phyloP scores from a whole-genome alignment of 2,797 vertebrate species.

The Malurus splendens region DNA sequence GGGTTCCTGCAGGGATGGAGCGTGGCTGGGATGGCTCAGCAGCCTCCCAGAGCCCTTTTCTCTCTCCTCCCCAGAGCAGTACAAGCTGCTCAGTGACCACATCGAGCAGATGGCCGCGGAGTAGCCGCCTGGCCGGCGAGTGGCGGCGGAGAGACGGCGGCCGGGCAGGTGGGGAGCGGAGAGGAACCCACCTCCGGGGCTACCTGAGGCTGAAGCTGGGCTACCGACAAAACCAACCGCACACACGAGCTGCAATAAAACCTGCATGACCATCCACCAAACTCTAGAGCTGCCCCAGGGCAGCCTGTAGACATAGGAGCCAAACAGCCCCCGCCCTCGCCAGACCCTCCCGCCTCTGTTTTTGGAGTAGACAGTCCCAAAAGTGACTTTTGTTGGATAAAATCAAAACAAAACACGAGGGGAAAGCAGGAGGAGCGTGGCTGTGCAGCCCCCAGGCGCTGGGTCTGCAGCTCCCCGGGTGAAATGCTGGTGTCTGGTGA shows the following conservation, averaged over 20 bases:
- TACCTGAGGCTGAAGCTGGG: conserved; percentile 1
- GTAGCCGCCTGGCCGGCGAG: conserved; percentile 3
- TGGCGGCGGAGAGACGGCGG: rapidly evolving
- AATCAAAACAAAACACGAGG: neutral
- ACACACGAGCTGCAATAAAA: conserved; percentile 26
- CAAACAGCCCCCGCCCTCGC: neutral
- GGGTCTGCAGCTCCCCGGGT: rapidly evolving
- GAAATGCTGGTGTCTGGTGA: rapidly evolving
- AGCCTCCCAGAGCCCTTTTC: neutral
- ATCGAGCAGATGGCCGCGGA: conserved; percentile 90
- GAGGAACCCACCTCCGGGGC: neutral
- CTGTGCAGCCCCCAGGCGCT: neutral
- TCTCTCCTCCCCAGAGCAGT: conserved; percentile 79
- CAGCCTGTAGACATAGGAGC: conserved; percentile 49
- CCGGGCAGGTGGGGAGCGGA: neutral
- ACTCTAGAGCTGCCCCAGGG: neutral
- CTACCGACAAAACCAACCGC: neutral
- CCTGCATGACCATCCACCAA: conserved; percentile 63
- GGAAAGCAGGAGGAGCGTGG: neutral
- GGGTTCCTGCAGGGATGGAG: neutral
- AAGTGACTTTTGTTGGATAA: neutral
- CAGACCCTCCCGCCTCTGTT: neutral
- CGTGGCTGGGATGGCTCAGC: rapidly evolving
- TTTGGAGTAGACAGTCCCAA: neutral
- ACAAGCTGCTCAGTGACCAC: conserved; percentile 92